Evolutionary conservation across 1,140 invertebrate genomes (phyloP), one percentile per base, ranked within the genome.

Genomic region (Drosophila virilis): DNA sequence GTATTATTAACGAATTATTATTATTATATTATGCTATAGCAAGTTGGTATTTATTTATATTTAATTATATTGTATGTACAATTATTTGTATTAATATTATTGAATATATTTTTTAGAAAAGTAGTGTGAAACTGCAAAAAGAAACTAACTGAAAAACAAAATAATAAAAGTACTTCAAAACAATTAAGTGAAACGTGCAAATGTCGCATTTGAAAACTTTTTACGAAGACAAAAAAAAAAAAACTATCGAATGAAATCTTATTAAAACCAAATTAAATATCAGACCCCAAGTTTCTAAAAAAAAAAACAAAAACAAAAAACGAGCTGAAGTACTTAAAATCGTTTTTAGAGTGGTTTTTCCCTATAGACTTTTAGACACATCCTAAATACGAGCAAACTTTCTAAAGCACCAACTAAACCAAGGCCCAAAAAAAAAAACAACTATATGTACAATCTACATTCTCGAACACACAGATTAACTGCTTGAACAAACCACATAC

Each of bases 71-170:
- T 78, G 73, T 85, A 86, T 85, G 82, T 88, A 88, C 70, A 89
- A 78, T 89, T 83, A 83, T 70, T 83, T 83, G 64, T 88, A 80
- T 83, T 89, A 80, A 82, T 78, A 89, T 83, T 86, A 86, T 86
- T 82, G 83, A 89, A 78, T 89, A 83, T 88, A 89, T 88, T 88
- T 86, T 80, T 89, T 89, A 89, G 84, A 84, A 74, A 78, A 80
- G 84, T 88, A 88, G 84, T 78, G 66, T 84, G 74, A 76, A 82
- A 86, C 54, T 52, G 59, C 22, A 60, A 9, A 15, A 46, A 77
- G 76, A 59, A 43, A 78, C 58, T 51, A 38, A 62, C 73, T 46
- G 50, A 42, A 46, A 48, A 68, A 48, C 28, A 46, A 35, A 59
- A 13, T 9, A 46, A 51, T 60, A 35, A 61, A 45, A 64, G 33